These are phyloP conservation scores for Turnix velox DNA, from an alignment of 2,113 vertebrate species.

Conservation along the genomic window DNA sequence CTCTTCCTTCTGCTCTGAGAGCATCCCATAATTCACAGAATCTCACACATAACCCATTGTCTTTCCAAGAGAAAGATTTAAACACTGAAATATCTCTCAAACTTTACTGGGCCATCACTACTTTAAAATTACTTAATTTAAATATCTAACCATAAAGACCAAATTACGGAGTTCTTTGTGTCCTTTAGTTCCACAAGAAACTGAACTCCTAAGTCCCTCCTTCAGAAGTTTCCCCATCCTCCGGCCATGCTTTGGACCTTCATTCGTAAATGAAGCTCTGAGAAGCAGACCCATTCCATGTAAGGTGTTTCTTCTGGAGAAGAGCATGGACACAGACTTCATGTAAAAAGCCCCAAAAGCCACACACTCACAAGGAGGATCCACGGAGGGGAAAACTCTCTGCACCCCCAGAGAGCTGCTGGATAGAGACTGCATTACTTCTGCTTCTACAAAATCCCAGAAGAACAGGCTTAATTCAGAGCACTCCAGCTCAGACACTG, in stretches of 20 bases:
- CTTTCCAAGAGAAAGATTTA: not conserved
- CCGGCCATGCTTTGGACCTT: not conserved
- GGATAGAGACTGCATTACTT: not conserved
- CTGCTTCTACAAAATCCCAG: not conserved
- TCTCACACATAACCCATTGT: not conserved
- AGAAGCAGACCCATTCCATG: not conserved
- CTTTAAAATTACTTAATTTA: constrained; percentile 16
- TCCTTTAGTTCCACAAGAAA: not conserved
- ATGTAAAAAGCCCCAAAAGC: not conserved
- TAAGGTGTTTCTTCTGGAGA: not conserved
- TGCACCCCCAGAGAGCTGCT: not conserved
- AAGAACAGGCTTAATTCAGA: not conserved
- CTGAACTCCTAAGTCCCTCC: not conserved
- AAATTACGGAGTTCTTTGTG: not conserved
- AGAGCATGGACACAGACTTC: not conserved
- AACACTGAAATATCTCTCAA: not conserved
- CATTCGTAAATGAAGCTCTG: not conserved
- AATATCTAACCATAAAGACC: not conserved
- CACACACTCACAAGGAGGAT: not conserved
- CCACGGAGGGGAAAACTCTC: not conserved
- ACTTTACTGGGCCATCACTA: constrained; percentile 53
- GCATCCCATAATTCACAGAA: not conserved
- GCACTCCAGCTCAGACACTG: constrained; percentile 39
- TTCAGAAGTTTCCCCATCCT: not conserved
- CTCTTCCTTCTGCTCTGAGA: not conserved